phyloP scores from a whole-genome alignment of 1,140 invertebrate species.

The Calliopsis andreniformis region DNA sequence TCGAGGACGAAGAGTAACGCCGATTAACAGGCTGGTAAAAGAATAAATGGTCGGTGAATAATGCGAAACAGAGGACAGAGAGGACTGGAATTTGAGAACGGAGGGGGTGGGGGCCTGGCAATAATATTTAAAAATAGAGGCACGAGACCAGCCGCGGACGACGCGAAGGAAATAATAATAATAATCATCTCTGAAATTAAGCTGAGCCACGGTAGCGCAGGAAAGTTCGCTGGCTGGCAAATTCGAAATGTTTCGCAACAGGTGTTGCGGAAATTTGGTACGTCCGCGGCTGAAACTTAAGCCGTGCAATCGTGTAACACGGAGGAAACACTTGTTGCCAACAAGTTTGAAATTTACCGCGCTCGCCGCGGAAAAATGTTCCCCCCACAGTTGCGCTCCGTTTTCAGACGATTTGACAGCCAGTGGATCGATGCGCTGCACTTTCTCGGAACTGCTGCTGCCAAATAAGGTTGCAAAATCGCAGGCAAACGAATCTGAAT shows the following conservation, averaged over 20 bases:
- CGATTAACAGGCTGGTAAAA: constrained; percentile 40
- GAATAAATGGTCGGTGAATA: constrained; percentile 36
- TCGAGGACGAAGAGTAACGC: neutral
- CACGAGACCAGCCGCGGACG: constrained; percentile 21
- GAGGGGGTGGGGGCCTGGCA: constrained; percentile 22
- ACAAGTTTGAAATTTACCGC: constrained; percentile 63
- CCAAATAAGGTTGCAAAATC: too few species aligned
- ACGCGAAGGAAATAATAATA: constrained; percentile 57
- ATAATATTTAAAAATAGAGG: constrained; percentile 68
- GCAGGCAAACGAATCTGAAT: too few species aligned
- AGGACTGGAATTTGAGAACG: constrained; percentile 31
- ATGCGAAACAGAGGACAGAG: constrained; percentile 20
- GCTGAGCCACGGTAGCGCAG: constrained; percentile 41
- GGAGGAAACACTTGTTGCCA: constrained; percentile 65
- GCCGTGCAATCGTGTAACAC: constrained; percentile 63
- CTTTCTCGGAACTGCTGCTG: too few species aligned
- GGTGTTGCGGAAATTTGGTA: constrained; percentile 68
- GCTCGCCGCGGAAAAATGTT: constrained; percentile 43
- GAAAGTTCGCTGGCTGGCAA: constrained; percentile 61
- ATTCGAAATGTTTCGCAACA: constrained; percentile 68
- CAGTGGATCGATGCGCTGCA: neutral
- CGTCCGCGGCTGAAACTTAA: constrained; percentile 65
- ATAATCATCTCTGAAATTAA: constrained; percentile 64
- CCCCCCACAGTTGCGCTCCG: constrained; percentile 9
- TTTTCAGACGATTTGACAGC: constrained; percentile 22